Evolutionary conservation across 2,113 vertebrate genomes (phyloP).

Genomic region (Capra hircus): DNA sequence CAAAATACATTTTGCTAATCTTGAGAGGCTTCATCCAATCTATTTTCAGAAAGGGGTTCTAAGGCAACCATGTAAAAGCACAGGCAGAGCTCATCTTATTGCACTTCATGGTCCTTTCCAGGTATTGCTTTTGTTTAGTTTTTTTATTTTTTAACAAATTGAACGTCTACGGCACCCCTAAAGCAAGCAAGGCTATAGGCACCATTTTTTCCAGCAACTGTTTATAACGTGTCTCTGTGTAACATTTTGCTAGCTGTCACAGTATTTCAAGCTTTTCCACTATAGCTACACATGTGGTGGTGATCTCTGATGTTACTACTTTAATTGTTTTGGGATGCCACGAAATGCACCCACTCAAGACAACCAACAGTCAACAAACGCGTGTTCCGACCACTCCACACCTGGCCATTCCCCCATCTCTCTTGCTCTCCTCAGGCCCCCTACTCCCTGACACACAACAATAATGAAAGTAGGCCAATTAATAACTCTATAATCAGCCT

Average conservation of each 20-base stretch:
- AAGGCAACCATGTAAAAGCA: background rate
- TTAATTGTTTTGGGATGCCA: background rate
- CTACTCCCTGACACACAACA: background rate
- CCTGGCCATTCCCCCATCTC: background rate
- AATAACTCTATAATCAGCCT: background rate
- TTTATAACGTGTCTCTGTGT: background rate
- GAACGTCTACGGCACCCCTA: background rate
- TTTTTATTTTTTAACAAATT: background rate
- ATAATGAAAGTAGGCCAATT: background rate
- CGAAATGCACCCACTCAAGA: background rate
- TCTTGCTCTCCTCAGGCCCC: background rate
- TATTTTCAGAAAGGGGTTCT: background rate
- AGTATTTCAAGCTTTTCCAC: background rate
- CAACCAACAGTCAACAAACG: background rate
- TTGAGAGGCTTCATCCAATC: background rate
- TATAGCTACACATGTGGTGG: background rate
- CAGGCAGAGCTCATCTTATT: accelerated
- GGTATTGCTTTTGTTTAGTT: background rate
- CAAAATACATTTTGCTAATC: background rate
- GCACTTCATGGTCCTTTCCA: background rate
- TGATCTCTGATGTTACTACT: background rate
- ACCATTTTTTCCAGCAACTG: background rate
- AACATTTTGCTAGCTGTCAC: background rate
- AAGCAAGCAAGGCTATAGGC: background rate
- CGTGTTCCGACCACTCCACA: background rate